Conservation (phyloP, 2,797 vertebrate species). For the Centroberyx gerrardi region DNA sequence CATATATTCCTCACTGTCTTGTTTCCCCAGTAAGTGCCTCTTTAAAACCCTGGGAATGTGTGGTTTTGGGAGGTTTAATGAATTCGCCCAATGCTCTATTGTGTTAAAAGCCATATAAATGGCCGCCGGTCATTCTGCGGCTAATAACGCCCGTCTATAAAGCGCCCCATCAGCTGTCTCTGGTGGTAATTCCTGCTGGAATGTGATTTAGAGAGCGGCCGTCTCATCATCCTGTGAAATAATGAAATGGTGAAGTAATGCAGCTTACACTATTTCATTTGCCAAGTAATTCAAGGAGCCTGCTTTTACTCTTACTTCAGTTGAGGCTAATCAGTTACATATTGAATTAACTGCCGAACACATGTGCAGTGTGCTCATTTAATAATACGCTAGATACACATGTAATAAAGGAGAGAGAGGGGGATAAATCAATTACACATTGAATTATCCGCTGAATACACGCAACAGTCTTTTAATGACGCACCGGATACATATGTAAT, state of each 20-base stretch:
- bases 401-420: constrained; percentile 20
- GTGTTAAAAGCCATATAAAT: constrained; percentile 58
- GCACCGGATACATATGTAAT: constrained; percentile 44
- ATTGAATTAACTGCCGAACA: not conserved
- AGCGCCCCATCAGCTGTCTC: constrained; percentile 22
- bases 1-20: constrained; percentile 68
- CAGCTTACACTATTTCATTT: constrained; percentile 44
- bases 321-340: constrained; percentile 3
- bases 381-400: constrained; percentile 30
- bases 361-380: constrained; percentile 1
- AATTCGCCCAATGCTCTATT: constrained; percentile 40
- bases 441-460: constrained; percentile 24
- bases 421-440: constrained; percentile 34
- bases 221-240: constrained; percentile 19
- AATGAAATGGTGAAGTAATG: constrained; percentile 33
- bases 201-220: constrained; percentile 21
- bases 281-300: constrained; percentile 39
- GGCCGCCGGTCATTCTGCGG: not conserved
- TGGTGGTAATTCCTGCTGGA: constrained; percentile 22
- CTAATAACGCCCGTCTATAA: constrained; percentile 39
- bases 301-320: constrained; percentile 11
- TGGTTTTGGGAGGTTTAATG: constrained; percentile 55
- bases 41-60: constrained; percentile 46
- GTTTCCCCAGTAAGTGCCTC: constrained; percentile 59
- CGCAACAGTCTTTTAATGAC: constrained; percentile 41